Evolutionary conservation across 1,140 invertebrate genomes (phyloP), one percentile per base, ranked within the genome.

Genomic region (Panulirus ornatus): DNA sequence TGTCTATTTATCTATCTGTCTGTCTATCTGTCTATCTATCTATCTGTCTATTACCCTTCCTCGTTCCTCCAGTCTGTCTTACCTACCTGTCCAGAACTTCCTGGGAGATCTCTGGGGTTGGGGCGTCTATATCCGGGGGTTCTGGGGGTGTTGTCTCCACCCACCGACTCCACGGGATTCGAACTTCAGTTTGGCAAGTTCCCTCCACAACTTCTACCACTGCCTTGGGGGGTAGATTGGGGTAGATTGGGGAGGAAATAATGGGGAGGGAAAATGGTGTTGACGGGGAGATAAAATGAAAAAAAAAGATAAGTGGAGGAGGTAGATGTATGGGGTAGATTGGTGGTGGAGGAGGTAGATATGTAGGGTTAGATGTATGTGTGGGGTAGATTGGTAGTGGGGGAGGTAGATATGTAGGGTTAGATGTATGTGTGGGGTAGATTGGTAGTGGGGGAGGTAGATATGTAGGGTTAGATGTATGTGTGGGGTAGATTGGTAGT

Each of bases 141-240:
- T 82, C 70, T 11, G 87, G 79, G 44, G 51, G 66, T 14, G 87
- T 89, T 3, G 87, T 89, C 70, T 89, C 87, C 47, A 89, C 87
- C 87, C 87, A 89, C 8, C 87, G 58, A 40, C 87, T 89, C 87
- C 87, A 89, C 0, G 87, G 87, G 1, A 89, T 79, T 42, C 78
- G 34, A 34, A 89, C 87, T 27, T 89, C 87, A 30, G 87, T 89
- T 79, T 89, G 87, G 47, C 79, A 54, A 3, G 40, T 79, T 2
- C 87, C 87, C n/a, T 82, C 87, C 44, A 89, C 87, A 47, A 89
- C 78, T 42, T 75, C 66, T 16, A 83, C 79, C 47, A 89, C 79
- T 22, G 87, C 87, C 87, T 89, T 44, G 19, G 63, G 76, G 19
- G 34, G n/a, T 36, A 19, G 8, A 34, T 9, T 5, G 79, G n/a